A percentile compares a stretch with the other conserved stretches of the same genome.
Evolutionary conservation across 1,140 invertebrate species (phyloP).

Genomic region (Lepidotrigona ventralis): DNA sequence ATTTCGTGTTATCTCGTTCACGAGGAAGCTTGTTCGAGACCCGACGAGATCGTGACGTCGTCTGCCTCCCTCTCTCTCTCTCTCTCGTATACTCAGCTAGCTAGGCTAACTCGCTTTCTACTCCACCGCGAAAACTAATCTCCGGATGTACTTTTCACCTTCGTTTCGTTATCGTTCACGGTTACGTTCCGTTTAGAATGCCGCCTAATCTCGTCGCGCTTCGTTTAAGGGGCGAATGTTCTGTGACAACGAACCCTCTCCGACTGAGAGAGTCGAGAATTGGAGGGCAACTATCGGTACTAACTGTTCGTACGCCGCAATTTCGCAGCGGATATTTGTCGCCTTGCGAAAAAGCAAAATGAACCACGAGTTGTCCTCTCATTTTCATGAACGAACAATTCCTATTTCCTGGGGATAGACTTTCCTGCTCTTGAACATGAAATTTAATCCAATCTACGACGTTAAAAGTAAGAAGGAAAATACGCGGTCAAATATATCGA

Average conservation of each 20-base stretch:
- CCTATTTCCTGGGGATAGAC: no score
- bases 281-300: no score
- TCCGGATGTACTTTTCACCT: slow-evolving; percentile 28
- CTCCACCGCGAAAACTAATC: slow-evolving; percentile 32
- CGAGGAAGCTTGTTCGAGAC: slow-evolving; percentile 12
- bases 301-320: no score
- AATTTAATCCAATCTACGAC: background rate
- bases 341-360: no score
- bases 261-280: background rate
- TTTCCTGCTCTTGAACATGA: no score
- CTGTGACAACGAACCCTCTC: background rate
- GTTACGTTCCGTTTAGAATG: background rate
- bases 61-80: background rate
- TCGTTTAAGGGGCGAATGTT: background rate
- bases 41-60: slow-evolving; percentile 13
- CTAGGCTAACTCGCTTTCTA: background rate
- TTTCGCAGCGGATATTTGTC: no score
- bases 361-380: no score
- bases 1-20: slow-evolving; percentile 51
- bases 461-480: background rate
- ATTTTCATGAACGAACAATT: no score
- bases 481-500: background rate
- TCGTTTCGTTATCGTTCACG: slow-evolving; percentile 31
- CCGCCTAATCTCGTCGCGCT: background rate
- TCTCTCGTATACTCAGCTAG: background rate